Evolutionary conservation across 2,888 invertebrate species (phyloP), one percentile per base, ranked within the genome.

Genomic region (Sphaeridia pumilis): DNA sequence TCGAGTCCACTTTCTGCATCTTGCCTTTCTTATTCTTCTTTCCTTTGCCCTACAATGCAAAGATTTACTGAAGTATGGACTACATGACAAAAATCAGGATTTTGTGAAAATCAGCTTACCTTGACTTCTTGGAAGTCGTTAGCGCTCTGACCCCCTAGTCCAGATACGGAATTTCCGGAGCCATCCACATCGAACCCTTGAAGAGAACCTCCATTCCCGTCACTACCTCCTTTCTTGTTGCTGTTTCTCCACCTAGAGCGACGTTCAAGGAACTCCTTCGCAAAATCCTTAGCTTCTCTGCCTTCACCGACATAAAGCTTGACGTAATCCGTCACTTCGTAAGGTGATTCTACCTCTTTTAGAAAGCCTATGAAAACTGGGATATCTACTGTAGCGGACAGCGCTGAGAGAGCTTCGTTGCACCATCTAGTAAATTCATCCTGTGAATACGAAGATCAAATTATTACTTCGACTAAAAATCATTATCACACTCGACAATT

Each of bases 241-340:
- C 58, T 59, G 51, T 62, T 63, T 49, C 61, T 65, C 65, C 63
- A 65, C 3, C 60, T 54, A 66, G 79, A 87, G 68, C 94, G 80
- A 68, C 84, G 83, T 69, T 93, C 92, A 54, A 94, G 75, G 73
- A 94, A 95, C 69, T 87, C 85, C 49, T 84, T 82, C 2, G 86
- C 83, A 70, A 95, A 95, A 65, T 93, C 90, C 48, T 75, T 78
- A 14, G 86, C 81, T 52, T 87, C 86, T 67, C 84, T 84, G n/a
- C 81, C 80, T 60, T 95, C 93, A 65, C 82, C 87, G 66, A 95
- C 75, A 69, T 94, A 95, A 67, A 84, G 82, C 60, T 85, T 82
- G 49, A 92, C 86, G 70, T 94, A 95, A 68, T 95, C 94, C 68
- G 85, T 84, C 7, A 94, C 89, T 72, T 95, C 94, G 70, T 84